Evolutionary conservation across 2,797 vertebrate genomes (phyloP).

Genomic region (Syndactyla subalaris): DNA sequence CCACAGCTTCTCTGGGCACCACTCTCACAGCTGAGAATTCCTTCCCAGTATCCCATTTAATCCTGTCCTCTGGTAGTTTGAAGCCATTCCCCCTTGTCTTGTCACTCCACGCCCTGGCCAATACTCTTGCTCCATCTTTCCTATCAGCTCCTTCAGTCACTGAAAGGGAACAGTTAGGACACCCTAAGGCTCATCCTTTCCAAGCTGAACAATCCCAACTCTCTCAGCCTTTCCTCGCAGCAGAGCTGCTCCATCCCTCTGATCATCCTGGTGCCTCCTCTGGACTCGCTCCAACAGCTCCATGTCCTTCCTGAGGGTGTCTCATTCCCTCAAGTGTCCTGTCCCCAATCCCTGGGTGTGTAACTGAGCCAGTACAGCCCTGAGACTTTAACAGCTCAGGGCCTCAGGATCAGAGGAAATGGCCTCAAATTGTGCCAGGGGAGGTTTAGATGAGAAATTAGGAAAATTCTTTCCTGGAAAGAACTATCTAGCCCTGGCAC

Average conservation of each 20-base stretch:
- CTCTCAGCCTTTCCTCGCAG: neutral
- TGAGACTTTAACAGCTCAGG: rapidly evolving
- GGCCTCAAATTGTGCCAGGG: neutral
- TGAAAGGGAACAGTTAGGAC: neutral
- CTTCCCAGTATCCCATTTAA: neutral
- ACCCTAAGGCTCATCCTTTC: neutral
- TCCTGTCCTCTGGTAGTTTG: neutral
- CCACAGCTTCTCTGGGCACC: neutral
- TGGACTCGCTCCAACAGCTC: neutral
- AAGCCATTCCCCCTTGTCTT: neutral
- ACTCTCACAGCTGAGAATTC: neutral
- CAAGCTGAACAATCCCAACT: neutral
- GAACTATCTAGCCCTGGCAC: neutral
- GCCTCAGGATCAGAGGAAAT: rapidly evolving
- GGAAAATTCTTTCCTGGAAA: neutral
- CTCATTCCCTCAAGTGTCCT: neutral
- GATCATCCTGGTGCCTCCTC: neutral
- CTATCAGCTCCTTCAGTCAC: neutral
- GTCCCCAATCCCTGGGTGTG: rapidly evolving
- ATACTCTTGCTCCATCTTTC: neutral
- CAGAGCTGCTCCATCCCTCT: neutral
- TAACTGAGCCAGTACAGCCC: neutral
- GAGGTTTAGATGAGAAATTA: neutral
- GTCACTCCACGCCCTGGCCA: neutral
- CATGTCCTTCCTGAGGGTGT: neutral